Conservation (phyloP, 92 coral and sea anemone species). For the Virgularia gustaviana region DNA sequence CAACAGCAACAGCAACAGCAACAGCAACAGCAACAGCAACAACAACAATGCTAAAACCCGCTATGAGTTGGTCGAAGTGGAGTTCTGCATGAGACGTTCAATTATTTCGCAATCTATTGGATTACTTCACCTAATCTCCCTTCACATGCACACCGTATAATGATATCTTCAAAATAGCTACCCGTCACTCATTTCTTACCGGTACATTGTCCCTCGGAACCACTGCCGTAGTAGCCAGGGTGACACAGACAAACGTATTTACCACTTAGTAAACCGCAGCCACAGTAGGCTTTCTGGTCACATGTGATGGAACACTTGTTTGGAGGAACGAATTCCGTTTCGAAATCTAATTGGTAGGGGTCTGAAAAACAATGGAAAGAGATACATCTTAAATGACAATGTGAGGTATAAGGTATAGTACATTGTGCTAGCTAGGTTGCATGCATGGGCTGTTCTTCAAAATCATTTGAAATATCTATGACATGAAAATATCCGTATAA, state of each 20-base stretch:
- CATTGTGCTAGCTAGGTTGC: too few species aligned
- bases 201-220: conserved; percentile 68
- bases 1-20: too few species aligned
- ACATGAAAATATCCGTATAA: too few species aligned
- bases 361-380: conserved; percentile 40
- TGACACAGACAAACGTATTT: conserved; percentile 83
- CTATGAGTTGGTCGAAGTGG: too few species aligned
- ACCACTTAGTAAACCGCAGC: conserved; percentile 92
- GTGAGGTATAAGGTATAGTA: background rate
- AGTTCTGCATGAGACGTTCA: too few species aligned
- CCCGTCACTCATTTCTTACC: conserved; percentile 45
- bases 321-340: conserved; percentile 1
- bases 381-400: background rate
- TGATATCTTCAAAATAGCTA: background rate
- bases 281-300: conserved; percentile 73
- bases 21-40: too few species aligned
- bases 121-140: background rate
- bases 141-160: background rate
- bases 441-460: too few species aligned
- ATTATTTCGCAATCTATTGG: too few species aligned
- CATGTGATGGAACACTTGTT: conserved; percentile 46
- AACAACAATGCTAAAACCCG: too few species aligned
- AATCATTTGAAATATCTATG: too few species aligned
- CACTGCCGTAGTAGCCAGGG: conserved; percentile 78
- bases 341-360: conserved; percentile 78